These are phyloP conservation scores for Drosophila formosana DNA, from an alignment of 2,888 invertebrate genomes.

Conservation along the genomic window DNA sequence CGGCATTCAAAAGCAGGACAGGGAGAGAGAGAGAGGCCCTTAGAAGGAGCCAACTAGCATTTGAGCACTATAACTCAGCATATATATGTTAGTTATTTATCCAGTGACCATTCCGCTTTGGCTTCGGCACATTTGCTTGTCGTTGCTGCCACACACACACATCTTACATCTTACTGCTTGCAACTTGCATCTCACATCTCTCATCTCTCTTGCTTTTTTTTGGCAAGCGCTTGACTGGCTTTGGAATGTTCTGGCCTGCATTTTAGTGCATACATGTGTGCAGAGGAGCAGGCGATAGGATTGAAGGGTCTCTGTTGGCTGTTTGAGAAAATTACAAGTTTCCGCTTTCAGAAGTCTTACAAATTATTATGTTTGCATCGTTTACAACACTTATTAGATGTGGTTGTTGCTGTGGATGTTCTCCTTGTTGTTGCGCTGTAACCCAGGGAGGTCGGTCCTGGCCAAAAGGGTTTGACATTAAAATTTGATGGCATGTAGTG, in stretches of 20 bases:
- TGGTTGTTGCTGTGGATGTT: constrained; percentile 29
- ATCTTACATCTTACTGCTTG: constrained; percentile 18
- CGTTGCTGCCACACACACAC: constrained; percentile 26
- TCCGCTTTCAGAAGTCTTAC: constrained; percentile 81
- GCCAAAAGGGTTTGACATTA: constrained; percentile 78
- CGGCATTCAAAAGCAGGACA: constrained; percentile 24
- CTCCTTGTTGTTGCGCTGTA: constrained; percentile 16
- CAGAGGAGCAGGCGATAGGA: background rate
- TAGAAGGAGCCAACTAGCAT: constrained; percentile 35
- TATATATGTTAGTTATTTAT: constrained; percentile 63
- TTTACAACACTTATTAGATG: constrained; percentile 78
- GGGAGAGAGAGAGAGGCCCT: constrained; percentile 1
- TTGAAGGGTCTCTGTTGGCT: constrained; percentile 50
- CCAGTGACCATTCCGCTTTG: constrained; percentile 74
- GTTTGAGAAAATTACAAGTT: constrained; percentile 79
- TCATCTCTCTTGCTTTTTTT: constrained; percentile 44
- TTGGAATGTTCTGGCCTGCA: constrained; percentile 71
- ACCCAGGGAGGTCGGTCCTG: constrained; percentile 30
- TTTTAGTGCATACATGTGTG: constrained; percentile 61
- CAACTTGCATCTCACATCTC: constrained; percentile 16
- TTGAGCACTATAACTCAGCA: constrained; percentile 66
- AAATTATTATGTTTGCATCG: constrained; percentile 81
- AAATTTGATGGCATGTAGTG: constrained; percentile 80
- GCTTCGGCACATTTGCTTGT: constrained; percentile 48
- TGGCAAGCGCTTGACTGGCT: constrained; percentile 71